Conservation (phyloP, 1,140 invertebrate species). For the Drosophila fuyamai region DNA sequence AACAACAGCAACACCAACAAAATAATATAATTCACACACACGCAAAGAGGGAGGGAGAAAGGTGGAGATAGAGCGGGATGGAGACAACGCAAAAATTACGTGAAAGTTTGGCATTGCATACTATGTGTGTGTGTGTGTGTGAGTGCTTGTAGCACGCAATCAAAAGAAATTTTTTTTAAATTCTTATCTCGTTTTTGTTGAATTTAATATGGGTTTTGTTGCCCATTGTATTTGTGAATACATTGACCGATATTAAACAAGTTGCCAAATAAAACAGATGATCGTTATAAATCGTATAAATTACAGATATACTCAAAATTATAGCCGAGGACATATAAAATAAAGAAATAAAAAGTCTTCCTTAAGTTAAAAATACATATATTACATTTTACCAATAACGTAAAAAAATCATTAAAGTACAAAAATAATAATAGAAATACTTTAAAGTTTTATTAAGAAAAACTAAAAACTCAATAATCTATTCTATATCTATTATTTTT, state of each 20-base stretch:
- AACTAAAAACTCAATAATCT: no score
- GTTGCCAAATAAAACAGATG: slow-evolving; percentile 64
- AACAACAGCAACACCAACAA: slow-evolving; percentile 24
- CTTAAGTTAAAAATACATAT: no score
- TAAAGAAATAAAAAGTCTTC: background rate
- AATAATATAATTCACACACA: slow-evolving; percentile 80
- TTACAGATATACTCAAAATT: background rate
- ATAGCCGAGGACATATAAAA: background rate
- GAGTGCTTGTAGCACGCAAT: slow-evolving; percentile 60
- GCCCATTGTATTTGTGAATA: slow-evolving; percentile 60
- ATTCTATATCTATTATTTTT: no score
- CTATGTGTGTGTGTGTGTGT: slow-evolving; percentile 17
- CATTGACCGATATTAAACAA: slow-evolving; percentile 84
- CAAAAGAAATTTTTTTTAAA: slow-evolving; percentile 76
- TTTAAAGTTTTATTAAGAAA: no score
- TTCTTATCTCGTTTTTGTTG: slow-evolving; percentile 74
- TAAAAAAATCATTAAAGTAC: no score
- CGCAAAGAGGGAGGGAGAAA: slow-evolving; percentile 15
- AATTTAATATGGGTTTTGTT: slow-evolving; percentile 41
- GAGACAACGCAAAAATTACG: slow-evolving; percentile 73
- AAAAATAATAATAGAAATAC: background rate
- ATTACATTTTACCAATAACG: no score
- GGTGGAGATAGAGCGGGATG: slow-evolving; percentile 11
- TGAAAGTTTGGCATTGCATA: slow-evolving; percentile 82
- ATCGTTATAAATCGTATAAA: slow-evolving; percentile 18